phyloP scores from a whole-genome alignment of 2,797 vertebrate genomes.

The Malurus splendens region DNA sequence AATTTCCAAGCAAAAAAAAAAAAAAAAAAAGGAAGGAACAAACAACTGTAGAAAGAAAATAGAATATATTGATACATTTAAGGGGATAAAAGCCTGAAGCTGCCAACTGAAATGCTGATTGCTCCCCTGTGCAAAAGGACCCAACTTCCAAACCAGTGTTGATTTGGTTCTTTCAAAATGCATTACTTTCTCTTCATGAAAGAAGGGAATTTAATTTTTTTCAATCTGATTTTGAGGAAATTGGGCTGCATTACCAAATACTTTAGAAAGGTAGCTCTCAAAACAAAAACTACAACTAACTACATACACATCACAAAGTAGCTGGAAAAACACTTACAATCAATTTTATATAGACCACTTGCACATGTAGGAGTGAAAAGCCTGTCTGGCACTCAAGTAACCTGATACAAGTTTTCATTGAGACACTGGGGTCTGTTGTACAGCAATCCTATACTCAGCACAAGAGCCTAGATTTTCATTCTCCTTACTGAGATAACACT shows the following conservation, averaged over 20 bases:
- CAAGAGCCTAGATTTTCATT: not conserved
- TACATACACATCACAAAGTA: not conserved
- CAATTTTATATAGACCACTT: not conserved
- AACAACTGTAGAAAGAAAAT: conserved; percentile 38
- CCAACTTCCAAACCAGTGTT: not conserved
- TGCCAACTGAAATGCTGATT: not conserved
- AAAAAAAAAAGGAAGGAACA: conserved; percentile 59
- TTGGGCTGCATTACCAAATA: not conserved
- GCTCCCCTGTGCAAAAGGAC: not conserved
- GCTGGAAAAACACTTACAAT: not conserved
- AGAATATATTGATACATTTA: not conserved
- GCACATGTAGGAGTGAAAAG: not conserved
- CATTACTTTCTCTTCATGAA: not conserved
- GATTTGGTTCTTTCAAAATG: not conserved
- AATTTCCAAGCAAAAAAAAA: conserved; percentile 61
- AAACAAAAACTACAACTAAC: not conserved
- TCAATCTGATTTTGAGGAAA: not conserved
- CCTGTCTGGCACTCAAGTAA: not conserved
- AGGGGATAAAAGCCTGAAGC: not conserved
- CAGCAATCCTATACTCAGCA: not conserved
- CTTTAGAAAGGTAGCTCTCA: not conserved
- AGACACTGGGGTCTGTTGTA: not conserved
- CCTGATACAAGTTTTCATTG: not conserved
- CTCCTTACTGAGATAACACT: not conserved
- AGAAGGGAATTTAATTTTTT: not conserved